Evolutionary conservation across 1,140 invertebrate species (phyloP).

Genomic region (Radopholus similis): DNA sequence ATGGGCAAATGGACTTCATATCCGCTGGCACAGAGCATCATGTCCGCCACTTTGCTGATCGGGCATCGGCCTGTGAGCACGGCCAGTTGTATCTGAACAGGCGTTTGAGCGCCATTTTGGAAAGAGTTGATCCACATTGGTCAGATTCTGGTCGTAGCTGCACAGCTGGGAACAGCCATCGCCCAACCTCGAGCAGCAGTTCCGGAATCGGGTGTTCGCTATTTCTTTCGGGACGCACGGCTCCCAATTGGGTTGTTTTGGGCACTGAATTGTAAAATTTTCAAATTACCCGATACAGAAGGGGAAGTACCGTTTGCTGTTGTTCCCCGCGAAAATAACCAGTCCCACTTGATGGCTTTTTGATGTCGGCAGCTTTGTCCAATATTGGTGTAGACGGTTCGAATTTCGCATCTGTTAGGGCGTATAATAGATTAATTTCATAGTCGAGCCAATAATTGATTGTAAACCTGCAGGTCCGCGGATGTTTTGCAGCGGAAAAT

Average conservation of each 20-base stretch:
- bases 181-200: slow-evolving; percentile 52
- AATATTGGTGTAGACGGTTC: not conserved
- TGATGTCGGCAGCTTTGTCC: not conserved
- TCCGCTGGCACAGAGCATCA: slow-evolving; percentile 41
- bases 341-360: not conserved
- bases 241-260: slow-evolving; percentile 55
- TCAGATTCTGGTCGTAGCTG: slow-evolving; percentile 53
- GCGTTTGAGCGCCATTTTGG: slow-evolving; percentile 12
- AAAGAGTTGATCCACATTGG: slow-evolving; percentile 48
- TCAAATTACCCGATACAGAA: too few relatives aligned
- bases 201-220: slow-evolving; percentile 56
- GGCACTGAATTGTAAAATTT: slow-evolving; percentile 26
- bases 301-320: slow-evolving; percentile 6
- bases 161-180: slow-evolving; percentile 55
- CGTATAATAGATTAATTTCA: too few relatives aligned
- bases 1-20: not conserved
- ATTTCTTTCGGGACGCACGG: slow-evolving; percentile 57
- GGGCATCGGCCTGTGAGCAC: slow-evolving; percentile 59
- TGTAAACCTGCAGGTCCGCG: not conserved
- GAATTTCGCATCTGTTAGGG: not conserved
- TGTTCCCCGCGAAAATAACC: slow-evolving; percentile 4
- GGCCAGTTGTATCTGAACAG: slow-evolving; percentile 56
- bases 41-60: slow-evolving; percentile 54
- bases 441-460: not conserved
- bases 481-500: not conserved